phyloP scores from a whole-genome alignment of 2,113 vertebrate genomes.

The Colistium nudipinnis region DNA sequence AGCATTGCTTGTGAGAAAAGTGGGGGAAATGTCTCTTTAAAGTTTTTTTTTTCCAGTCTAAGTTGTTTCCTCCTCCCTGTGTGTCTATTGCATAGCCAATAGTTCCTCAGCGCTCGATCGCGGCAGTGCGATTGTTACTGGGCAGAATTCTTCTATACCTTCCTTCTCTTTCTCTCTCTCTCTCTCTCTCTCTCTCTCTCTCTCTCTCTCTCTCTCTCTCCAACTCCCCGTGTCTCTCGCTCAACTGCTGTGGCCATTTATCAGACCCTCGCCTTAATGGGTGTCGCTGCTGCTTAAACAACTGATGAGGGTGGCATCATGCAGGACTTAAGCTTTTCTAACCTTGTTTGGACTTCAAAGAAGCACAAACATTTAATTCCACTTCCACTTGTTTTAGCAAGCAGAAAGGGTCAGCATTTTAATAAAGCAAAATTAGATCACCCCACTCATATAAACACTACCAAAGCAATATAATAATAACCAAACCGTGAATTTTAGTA shows the following conservation, averaged over 20 bases:
- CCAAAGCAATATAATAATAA: no score
- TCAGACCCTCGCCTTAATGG: constrained; percentile 29
- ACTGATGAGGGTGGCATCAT: not conserved
- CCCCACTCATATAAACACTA: no score
- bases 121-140: constrained; percentile 92
- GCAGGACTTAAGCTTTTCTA: not conserved
- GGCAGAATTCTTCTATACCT: constrained; percentile 86
- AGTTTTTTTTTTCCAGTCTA: constrained; percentile 70
- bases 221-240: not conserved
- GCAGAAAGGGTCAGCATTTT: not conserved
- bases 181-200: constrained; percentile 10
- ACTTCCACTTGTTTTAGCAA: not conserved
- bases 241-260: constrained; percentile 40
- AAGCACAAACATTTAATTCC: not conserved
- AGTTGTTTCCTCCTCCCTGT: constrained; percentile 86
- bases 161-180: not conserved
- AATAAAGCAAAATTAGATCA: not conserved
- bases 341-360: not conserved
- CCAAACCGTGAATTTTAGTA: no score
- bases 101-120: constrained; percentile 84
- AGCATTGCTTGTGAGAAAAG: constrained; percentile 60
- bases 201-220: constrained; percentile 10
- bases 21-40: constrained; percentile 84
- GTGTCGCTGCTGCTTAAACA: constrained; percentile 21
- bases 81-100: constrained; percentile 94